A percentile compares a stretch with the other conserved stretches of the same genome.
These are phyloP conservation scores for Tanytarsus gracilentus DNA, from an alignment of 2,888 invertebrate species.

Conservation along the genomic window DNA sequence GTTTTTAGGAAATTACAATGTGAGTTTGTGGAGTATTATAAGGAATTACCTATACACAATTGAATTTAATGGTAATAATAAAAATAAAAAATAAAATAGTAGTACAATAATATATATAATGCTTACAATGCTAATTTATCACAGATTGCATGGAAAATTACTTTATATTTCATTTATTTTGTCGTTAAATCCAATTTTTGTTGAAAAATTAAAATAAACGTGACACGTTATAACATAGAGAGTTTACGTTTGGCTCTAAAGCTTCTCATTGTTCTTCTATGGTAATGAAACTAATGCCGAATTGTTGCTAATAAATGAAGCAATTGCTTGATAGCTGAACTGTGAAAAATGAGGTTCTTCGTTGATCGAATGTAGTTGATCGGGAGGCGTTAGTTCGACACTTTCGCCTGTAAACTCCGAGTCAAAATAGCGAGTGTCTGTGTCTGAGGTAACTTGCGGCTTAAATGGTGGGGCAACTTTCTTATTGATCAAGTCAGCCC, in stretches of 20 bases:
- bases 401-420: slow-evolving; percentile 96
- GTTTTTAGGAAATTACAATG: not conserved
- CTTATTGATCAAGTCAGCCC: slow-evolving; percentile 87
- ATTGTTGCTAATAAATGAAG: slow-evolving; percentile 39
- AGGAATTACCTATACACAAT: not conserved
- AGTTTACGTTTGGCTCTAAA: slow-evolving; percentile 12
- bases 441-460: slow-evolving; percentile 88
- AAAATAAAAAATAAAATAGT: not conserved
- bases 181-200: no score
- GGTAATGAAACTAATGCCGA: slow-evolving; percentile 16
- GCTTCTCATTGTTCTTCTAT: not conserved
- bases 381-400: slow-evolving; percentile 92
- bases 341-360: slow-evolving; percentile 67
- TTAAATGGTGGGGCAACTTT: slow-evolving; percentile 91
- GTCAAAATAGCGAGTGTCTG: slow-evolving; percentile 96
- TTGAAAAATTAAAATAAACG: not conserved
- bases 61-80: not conserved
- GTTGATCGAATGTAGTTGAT: slow-evolving; percentile 55
- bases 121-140: not conserved
- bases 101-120: not conserved
- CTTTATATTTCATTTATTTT: no score
- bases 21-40: no score
- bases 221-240: no score
- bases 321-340: slow-evolving; percentile 73
- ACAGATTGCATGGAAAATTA: slow-evolving; percentile 4